Evolutionary conservation across 2,797 vertebrate species (phyloP).

Genomic region (Lepus townsendii): DNA sequence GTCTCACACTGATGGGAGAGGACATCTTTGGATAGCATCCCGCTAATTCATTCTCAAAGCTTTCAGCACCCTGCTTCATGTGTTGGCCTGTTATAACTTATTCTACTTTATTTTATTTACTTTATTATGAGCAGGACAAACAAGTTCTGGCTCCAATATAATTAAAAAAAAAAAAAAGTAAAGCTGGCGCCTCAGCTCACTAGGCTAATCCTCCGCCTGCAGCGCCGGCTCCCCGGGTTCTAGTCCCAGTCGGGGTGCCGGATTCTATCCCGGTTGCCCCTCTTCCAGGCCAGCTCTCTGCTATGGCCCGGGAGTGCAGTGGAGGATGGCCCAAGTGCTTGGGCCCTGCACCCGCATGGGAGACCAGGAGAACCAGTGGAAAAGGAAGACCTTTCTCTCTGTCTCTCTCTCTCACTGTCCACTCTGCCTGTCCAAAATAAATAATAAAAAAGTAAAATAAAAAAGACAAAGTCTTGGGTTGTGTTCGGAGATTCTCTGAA

Average conservation of each 20-base stretch:
- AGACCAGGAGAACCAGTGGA: too few species aligned
- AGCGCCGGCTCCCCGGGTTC: too few species aligned
- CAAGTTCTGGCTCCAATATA: constrained; percentile 50
- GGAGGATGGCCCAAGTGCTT: too few species aligned
- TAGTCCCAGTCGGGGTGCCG: too few species aligned
- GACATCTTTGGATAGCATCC: constrained; percentile 10
- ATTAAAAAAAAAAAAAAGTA: background rate
- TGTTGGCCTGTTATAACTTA: background rate
- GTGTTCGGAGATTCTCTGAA: background rate
- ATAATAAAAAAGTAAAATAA: background rate
- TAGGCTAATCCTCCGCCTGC: too few species aligned
- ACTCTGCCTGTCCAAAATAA: background rate
- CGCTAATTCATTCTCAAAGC: background rate
- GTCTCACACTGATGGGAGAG: background rate
- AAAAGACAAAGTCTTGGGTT: background rate
- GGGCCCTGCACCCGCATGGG: too few species aligned
- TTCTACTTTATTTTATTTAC: constrained; percentile 50
- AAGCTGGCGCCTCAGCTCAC: too few species aligned
- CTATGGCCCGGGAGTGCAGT: too few species aligned
- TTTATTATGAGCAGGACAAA: constrained; percentile 42
- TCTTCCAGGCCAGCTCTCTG: too few species aligned
- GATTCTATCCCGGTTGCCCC: too few species aligned
- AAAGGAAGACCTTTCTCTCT: too few species aligned
- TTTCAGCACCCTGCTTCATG: constrained; percentile 6
- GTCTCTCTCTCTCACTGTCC: too few species aligned